Percentiles rank a stretch among this genome's conserved stretches.
Evolutionary conservation across 2,888 invertebrate species (phyloP).

Genomic region (Epiblema foenella): DNA sequence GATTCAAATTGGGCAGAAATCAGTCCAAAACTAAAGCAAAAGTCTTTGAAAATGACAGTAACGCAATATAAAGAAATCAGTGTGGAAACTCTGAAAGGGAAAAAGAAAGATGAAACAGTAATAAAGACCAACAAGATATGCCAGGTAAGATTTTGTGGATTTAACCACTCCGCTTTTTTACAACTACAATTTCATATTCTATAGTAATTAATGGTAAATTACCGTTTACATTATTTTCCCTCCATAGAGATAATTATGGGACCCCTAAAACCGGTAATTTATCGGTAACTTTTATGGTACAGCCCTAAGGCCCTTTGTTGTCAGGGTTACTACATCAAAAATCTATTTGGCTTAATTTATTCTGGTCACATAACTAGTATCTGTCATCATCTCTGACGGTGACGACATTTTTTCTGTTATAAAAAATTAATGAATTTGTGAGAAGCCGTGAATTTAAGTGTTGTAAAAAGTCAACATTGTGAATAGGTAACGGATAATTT

Average conservation of each 20-base stretch:
- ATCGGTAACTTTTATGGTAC: not conserved
- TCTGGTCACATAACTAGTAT: conserved; percentile 27
- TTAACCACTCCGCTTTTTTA: not conserved
- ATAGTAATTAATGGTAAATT: not conserved
- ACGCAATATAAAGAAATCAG: conserved; percentile 73
- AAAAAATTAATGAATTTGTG: conserved; percentile 37
- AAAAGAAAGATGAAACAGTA: conserved; percentile 78
- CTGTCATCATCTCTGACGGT: conserved; percentile 33
- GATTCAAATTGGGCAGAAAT: conserved; percentile 73
- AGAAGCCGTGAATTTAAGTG: conserved; percentile 41
- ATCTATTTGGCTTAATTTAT: conserved; percentile 6
- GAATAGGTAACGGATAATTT: conserved; percentile 27
- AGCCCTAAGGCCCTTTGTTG: conserved; percentile 22
- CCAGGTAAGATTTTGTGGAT: conserved; percentile 65
- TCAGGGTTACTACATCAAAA: conserved; percentile 23
- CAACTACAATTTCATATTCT: too few species aligned
- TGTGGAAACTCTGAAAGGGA: conserved; percentile 75
- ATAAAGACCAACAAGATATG: conserved; percentile 76
- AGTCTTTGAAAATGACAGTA: conserved; percentile 71
- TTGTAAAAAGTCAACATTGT: conserved; percentile 30
- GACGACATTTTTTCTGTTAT: conserved; percentile 40
- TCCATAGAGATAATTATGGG: not conserved
- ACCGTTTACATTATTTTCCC: not conserved
- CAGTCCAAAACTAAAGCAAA: conserved; percentile 68
- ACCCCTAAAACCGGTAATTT: conserved; percentile 24